Evolutionary conservation across 2,113 vertebrate genomes (phyloP), one percentile per base, ranked within the genome.

Genomic region (Nestor notabilis): DNA sequence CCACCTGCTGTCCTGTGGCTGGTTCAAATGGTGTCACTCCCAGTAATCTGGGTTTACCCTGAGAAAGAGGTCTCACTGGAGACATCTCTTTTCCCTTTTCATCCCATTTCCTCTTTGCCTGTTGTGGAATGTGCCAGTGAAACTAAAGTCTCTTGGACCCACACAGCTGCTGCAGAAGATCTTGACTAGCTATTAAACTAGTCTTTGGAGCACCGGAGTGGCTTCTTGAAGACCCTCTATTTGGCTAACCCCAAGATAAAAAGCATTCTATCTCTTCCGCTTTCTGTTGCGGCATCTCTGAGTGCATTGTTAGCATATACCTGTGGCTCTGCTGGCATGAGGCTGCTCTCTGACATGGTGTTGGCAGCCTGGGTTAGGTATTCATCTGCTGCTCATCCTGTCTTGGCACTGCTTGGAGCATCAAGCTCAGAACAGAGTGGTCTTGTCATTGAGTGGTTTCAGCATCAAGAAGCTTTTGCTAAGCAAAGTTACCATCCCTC

Each of bases 321-420:
- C 94, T 49, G 75, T 68, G 83, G 80, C 5, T 86, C 31, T 87
- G 83, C 89, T 95, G 89, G 83, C 89, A 33, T 17, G 2, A 16
- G 65, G 60, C 76, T 80, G 82, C 66, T 84, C 82, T 69, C 66
- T 76, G 79, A 9, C 7, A 0, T 13, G 58, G 35, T 41, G 44
- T 47, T 83, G 94, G 89, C 80, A 61, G 83, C 16, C 84, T 37
- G 70, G 81, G 43, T 41, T 43, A 5, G 61, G 50, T 10, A 33
- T 63, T 94, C 84, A 82, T 92, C 93, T 87, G 87, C 90, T 43
- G 25, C 87, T 83, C 0, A 4, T 44, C 69, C 77, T 84, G 69
- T 58, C 83, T 17, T 95, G 46, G 93, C 60, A 1, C 16, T 39
- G 24, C 20, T 49, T 8, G 0, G 64, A 46, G 78, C 56, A n/a